A percentile compares a stretch with the other conserved stretches of the same genome.
phyloP scores from a whole-genome alignment of 2,888 invertebrate species.

The Latheticus oryzae region DNA sequence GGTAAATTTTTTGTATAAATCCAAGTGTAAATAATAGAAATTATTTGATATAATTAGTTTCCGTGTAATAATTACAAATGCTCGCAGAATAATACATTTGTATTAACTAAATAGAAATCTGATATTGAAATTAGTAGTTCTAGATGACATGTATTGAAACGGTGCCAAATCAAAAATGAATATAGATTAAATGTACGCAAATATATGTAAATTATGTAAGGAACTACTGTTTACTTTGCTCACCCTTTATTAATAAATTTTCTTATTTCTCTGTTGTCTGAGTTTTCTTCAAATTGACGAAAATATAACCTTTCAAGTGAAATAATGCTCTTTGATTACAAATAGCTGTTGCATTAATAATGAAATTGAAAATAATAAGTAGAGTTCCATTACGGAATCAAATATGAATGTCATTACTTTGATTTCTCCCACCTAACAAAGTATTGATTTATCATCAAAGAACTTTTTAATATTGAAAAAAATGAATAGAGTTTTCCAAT shows the following conservation, averaged over 20 bases:
- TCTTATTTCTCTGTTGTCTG: constrained; percentile 28
- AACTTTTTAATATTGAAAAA: no score
- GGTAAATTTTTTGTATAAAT: constrained; percentile 20
- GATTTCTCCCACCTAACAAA: no score
- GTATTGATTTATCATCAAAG: no score
- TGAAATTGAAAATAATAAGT: constrained; percentile 6
- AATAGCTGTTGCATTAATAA: constrained; percentile 1
- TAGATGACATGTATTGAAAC: constrained; percentile 38
- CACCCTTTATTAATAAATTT: constrained; percentile 37
- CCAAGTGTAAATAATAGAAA: constrained; percentile 5
- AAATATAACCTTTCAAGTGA: background rate
- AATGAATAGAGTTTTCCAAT: no score
- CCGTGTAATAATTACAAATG: constrained; percentile 16
- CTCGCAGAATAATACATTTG: constrained; percentile 20
- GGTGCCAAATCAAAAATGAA: constrained; percentile 44
- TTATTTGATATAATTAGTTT: constrained; percentile 24
- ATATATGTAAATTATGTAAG: constrained; percentile 40
- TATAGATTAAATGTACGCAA: constrained; percentile 43
- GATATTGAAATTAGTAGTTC: constrained; percentile 21
- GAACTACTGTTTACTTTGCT: constrained; percentile 39
- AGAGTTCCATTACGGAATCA: constrained; percentile 2
- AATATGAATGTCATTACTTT: no score
- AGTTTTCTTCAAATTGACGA: background rate
- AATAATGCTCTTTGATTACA: no score
- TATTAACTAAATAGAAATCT: constrained; percentile 33